phyloP scores from a whole-genome alignment of 2,797 vertebrate genomes.

The Ctenosaura bakeri region DNA sequence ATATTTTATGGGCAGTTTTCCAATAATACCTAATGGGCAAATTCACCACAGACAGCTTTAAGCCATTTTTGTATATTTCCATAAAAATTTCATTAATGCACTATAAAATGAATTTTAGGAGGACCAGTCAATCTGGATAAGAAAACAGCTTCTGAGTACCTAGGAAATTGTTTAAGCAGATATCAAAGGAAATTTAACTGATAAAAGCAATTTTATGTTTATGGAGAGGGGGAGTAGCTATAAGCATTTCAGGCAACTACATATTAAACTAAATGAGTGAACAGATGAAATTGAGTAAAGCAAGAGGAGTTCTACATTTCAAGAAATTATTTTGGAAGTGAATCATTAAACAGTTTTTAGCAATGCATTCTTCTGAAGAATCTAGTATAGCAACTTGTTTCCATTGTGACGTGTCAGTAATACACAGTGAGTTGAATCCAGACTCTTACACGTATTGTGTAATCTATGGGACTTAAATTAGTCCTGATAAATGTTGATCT shows the following conservation, averaged over 20 bases:
- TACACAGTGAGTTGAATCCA: background rate
- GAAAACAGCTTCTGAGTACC: background rate
- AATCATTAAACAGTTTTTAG: background rate
- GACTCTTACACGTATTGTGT: background rate
- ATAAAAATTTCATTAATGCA: constrained; percentile 22
- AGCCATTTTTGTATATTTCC: constrained; percentile 19
- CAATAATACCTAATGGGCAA: background rate
- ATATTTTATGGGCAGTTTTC: background rate
- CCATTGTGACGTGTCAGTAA: background rate
- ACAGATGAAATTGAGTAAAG: constrained; percentile 15
- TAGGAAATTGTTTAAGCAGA: constrained; percentile 38
- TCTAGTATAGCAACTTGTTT: constrained; percentile 1
- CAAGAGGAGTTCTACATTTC: constrained; percentile 18
- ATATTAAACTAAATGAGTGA: constrained; percentile 26
- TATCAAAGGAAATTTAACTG: constrained; percentile 34
- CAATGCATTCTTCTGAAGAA: background rate
- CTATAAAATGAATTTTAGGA: constrained; percentile 39
- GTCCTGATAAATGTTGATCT: background rate
- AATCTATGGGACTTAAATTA: background rate
- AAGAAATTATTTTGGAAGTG: background rate
- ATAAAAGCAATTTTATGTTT: constrained; percentile 56
- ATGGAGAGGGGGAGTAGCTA: background rate
- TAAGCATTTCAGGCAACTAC: background rate
- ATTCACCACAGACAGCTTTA: constrained; percentile 13
- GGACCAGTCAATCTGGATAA: background rate